These are phyloP conservation scores for Acinonyx jubatus DNA, from an alignment of 2,113 vertebrate genomes.

Conservation along the genomic window DNA sequence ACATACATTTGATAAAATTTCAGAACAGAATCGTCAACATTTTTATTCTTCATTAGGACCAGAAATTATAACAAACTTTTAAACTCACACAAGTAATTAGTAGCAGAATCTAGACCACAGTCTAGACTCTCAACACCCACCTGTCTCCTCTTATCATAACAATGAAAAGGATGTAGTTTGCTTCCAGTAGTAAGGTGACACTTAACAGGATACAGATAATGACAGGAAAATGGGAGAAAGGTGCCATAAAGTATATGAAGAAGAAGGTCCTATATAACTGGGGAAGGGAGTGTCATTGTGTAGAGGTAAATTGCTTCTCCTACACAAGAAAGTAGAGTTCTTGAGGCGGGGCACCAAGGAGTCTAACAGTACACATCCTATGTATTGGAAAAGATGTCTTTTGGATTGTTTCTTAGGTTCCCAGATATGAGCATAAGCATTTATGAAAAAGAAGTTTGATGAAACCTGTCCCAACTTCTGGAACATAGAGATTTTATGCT, in stretches of 20 bases:
- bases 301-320: neutral
- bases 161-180: neutral
- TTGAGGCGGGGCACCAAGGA: neutral
- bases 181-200: neutral
- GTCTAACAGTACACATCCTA: neutral
- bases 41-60: neutral
- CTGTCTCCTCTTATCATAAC: neutral
- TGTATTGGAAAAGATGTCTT: neutral
- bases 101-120: neutral
- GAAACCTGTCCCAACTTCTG: neutral
- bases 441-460: neutral
- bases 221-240: neutral
- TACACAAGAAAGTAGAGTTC: neutral
- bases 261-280: neutral
- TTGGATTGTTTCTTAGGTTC: neutral
- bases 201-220: neutral
- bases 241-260: neutral
- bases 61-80: neutral
- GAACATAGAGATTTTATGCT: neutral
- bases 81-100: neutral
- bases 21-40: neutral
- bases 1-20: neutral
- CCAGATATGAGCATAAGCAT: neutral
- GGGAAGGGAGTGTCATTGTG: fast-evolving
- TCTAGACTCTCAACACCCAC: neutral